These are phyloP conservation scores for Dinomys branickii DNA, from an alignment of 2,113 vertebrate species.

Conservation along the genomic window DNA sequence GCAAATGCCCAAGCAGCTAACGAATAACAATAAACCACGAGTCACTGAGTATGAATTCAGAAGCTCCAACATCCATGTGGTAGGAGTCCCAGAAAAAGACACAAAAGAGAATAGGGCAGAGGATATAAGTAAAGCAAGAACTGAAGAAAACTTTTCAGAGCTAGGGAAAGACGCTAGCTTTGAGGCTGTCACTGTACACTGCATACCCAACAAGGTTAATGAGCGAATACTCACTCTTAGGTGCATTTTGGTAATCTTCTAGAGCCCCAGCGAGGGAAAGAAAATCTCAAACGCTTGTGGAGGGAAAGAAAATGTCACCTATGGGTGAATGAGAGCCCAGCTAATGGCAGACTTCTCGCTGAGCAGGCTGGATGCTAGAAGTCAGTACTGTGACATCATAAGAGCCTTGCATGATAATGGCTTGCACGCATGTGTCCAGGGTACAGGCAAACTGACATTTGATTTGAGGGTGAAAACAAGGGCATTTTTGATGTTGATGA, in stretches of 20 bases:
- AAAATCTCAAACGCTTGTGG: conserved; percentile 34
- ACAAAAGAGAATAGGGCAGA: background rate
- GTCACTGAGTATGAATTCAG: conserved; percentile 35
- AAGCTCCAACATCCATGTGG: conserved; percentile 49
- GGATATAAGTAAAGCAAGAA: conserved; percentile 25
- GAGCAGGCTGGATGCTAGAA: conserved; percentile 50
- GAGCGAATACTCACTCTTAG: background rate
- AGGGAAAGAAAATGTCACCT: conserved; percentile 50
- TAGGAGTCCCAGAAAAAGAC: conserved; percentile 60
- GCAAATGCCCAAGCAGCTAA: conserved; percentile 31
- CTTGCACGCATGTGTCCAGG: conserved; percentile 45
- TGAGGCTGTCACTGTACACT: conserved; percentile 2
- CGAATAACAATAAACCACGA: conserved; percentile 40
- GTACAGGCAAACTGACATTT: conserved; percentile 49
- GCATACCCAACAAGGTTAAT: conserved; percentile 41
- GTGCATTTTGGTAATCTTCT: too few species aligned
- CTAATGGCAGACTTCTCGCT: conserved; percentile 49
- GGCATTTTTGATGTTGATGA: conserved; percentile 61
- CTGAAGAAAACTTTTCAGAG: conserved; percentile 56
- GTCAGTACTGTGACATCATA: conserved; percentile 26
- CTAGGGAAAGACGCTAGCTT: background rate
- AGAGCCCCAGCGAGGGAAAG: conserved; percentile 2
- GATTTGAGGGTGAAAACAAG: conserved; percentile 48
- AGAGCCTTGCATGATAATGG: conserved; percentile 25
- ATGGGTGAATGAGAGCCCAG: conserved; percentile 25